Evolutionary conservation across 2,113 vertebrate species (phyloP), one percentile per base, ranked within the genome.

Genomic region (Aspiorhynchus laticeps): DNA sequence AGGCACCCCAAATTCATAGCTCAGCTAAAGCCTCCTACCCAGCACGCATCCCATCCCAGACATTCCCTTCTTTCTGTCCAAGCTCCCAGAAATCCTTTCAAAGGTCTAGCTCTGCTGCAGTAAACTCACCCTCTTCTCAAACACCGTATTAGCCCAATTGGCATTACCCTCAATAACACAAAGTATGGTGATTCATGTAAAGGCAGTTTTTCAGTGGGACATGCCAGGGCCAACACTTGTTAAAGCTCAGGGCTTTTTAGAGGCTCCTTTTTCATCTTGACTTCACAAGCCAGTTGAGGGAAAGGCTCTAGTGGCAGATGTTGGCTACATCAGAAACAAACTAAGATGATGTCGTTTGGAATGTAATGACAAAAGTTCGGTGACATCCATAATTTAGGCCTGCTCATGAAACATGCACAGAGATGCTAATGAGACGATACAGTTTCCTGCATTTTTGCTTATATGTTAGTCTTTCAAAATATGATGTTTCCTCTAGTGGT

Each of bases 321-420:
- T 59, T 76, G 56, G 48, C 67, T 21, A 14, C 61, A 75, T 80
- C 31, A 81, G 10, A 41, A 79, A 59, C 41, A 85, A 41, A 80
- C 80, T 41, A 5, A 46, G 48, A 76, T 71, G 17, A 43, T 46
- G 19, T 69, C 10, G 53, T n/a, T 33, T 76, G 48, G 24, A 82
- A 69, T 53, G n/a, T 67, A 80, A 87, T 75, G 33, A 61, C 56
- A 71, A 81, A 77, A 77, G 73, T 83, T 83, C 36, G 19, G 28
- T 43, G 26, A 61, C 83, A 83, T 89, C 21, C 69, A 85, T 87
- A 51, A 89, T 89, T 87, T 53, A 87, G 14, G 33, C 31, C 36
- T 38, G 53, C 61, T 87, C 63, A 87, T 87, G 38, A 82, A 85
- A 78, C 38, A 79, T 82, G 79, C 51, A 81, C 71, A 53, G 31